Percentiles rank a stretch among this genome's conserved stretches.
phyloP scores from a whole-genome alignment of 2,113 vertebrate species.

The Corythaeola cristata region DNA sequence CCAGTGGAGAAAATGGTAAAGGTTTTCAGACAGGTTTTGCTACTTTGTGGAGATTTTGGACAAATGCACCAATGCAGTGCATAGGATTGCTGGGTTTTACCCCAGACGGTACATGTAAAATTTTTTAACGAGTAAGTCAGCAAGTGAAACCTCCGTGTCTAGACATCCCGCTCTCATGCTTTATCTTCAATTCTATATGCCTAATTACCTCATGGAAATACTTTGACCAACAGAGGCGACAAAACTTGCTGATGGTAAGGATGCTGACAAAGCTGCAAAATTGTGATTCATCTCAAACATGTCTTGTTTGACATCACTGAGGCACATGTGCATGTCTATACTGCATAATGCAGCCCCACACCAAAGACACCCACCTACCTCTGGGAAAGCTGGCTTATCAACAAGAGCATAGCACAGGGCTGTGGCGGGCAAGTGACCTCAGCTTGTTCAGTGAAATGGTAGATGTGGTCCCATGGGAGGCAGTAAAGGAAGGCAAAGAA shows the following conservation, averaged over 20 bases:
- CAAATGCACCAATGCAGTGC: background rate
- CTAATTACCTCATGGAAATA: background rate
- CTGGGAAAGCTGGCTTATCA: background rate
- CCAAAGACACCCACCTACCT: background rate
- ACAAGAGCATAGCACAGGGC: background rate
- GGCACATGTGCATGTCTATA: background rate
- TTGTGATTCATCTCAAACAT: background rate
- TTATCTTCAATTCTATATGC: background rate
- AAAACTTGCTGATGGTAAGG: background rate
- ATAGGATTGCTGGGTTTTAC: background rate
- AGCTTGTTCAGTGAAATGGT: background rate
- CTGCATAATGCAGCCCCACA: background rate
- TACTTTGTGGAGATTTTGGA: background rate
- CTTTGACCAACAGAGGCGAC: background rate
- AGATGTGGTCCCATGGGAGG: background rate
- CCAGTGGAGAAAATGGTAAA: background rate
- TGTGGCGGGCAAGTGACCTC: background rate
- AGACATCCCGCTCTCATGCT: background rate
- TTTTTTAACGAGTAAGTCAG: background rate
- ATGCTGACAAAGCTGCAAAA: background rate
- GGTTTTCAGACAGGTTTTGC: background rate
- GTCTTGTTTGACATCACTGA: background rate
- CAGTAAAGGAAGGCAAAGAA: background rate
- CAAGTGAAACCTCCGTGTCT: background rate
- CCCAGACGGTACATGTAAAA: background rate